Percentiles rank a stretch among this genome's conserved stretches.
These are phyloP conservation scores for Bombus fervidus DNA, from an alignment of 1,140 invertebrate genomes.

Conservation along the genomic window DNA sequence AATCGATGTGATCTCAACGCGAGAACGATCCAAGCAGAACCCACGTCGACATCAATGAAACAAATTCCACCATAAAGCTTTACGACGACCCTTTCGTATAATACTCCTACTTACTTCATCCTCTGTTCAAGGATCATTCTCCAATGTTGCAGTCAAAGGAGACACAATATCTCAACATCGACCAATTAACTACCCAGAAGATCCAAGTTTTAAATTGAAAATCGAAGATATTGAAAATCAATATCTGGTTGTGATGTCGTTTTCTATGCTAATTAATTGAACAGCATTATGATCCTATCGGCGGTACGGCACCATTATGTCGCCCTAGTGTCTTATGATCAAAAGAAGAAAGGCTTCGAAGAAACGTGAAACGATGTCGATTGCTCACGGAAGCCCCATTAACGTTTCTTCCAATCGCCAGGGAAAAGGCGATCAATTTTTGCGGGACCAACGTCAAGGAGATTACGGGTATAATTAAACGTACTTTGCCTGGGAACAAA, in stretches of 20 bases:
- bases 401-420: slow-evolving; percentile 20
- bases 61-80: slow-evolving; percentile 7
- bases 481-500: slow-evolving; percentile 2
- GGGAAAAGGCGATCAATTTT: slow-evolving; percentile 24
- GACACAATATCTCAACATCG: not conserved
- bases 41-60: not conserved
- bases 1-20: not conserved
- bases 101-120: not conserved
- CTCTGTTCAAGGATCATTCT: not conserved
- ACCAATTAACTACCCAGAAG: not conserved
- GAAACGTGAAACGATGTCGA: not conserved
- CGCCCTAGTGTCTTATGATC: not conserved
- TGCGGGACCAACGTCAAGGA: not conserved
- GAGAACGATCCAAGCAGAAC: not conserved
- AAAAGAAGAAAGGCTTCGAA: not conserved
- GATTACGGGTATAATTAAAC: slow-evolving; percentile 40
- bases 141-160: not conserved
- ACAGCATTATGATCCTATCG: not conserved
- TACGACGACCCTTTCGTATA: not conserved
- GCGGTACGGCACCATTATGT: not conserved
- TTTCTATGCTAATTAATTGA: not conserved
- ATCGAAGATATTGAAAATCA: not conserved
- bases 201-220: not conserved
- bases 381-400: not conserved
- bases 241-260: not conserved